Percentiles rank a stretch among this genome's conserved stretches.
These are phyloP conservation scores for Drosophila subobscura DNA, from an alignment of 1,140 invertebrate species.

Conservation along the genomic window DNA sequence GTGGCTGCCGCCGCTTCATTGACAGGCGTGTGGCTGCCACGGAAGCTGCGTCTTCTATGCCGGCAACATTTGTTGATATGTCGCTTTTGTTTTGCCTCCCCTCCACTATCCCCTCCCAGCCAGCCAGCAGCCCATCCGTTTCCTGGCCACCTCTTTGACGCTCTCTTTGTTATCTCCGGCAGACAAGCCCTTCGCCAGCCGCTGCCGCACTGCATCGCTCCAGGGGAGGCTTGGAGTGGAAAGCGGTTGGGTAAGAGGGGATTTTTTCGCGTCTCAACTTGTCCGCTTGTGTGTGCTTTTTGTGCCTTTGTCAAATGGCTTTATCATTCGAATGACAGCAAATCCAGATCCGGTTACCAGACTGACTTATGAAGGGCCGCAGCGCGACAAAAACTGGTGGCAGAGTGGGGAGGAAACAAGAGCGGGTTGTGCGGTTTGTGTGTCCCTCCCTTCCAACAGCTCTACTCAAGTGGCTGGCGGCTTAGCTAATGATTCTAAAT, in stretches of 20 bases:
- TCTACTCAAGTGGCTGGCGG: conserved; percentile 49
- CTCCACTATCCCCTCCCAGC: conserved; percentile 2
- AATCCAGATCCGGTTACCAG: conserved; percentile 58
- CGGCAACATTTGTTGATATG: conserved; percentile 66
- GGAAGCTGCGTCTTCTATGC: conserved; percentile 51
- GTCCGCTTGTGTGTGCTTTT: conserved; percentile 67
- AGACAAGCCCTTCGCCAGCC: conserved; percentile 40
- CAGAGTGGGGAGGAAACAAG: not conserved
- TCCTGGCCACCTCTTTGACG: conserved; percentile 16
- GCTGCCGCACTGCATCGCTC: conserved; percentile 38
- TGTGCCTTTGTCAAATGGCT: conserved; percentile 66
- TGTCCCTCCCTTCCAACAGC: conserved; percentile 33
- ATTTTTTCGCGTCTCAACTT: conserved; percentile 67
- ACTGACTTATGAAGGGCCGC: conserved; percentile 47
- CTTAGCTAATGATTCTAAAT: conserved; percentile 67
- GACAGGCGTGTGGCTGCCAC: conserved; percentile 58
- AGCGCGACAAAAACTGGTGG: not conserved
- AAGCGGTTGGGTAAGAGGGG: conserved; percentile 15
- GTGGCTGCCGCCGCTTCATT: conserved; percentile 40
- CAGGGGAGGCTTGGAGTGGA: not conserved
- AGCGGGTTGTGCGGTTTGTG: conserved; percentile 8
- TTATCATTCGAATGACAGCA: conserved; percentile 74
- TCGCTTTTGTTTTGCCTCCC: conserved; percentile 40
- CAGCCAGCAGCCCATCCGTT: conserved; percentile 2
- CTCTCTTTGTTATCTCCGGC: conserved; percentile 51